Evolutionary conservation across 1,140 invertebrate genomes (phyloP).

Genomic region (Zaprionus inermis): DNA sequence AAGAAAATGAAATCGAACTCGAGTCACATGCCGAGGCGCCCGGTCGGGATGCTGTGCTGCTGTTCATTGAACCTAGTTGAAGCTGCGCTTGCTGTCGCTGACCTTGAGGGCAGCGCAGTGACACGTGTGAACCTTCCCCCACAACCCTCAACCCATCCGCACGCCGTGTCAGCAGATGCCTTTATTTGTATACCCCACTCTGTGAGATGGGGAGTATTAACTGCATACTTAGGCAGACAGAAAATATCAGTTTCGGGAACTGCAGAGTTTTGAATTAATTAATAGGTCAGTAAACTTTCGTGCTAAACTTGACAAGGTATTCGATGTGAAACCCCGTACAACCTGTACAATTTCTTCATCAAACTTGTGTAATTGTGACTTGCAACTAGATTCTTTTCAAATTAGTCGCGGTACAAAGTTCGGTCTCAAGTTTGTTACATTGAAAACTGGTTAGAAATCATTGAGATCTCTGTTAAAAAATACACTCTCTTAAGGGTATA

Average conservation of each 20-base stretch:
- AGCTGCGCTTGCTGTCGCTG: conserved; percentile 61
- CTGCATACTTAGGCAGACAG: not conserved
- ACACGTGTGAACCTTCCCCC: not conserved
- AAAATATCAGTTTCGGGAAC: not conserved
- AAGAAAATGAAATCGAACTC: conserved; percentile 22
- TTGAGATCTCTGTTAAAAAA: not conserved
- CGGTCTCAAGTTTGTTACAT: not conserved
- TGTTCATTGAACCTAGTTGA: conserved; percentile 70
- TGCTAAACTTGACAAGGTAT: not conserved
- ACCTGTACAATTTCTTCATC: not conserved
- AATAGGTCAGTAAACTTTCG: not conserved
- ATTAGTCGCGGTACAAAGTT: not conserved
- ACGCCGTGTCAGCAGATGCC: not conserved
- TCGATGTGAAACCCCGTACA: not conserved
- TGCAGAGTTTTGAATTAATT: not conserved
- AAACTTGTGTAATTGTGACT: not conserved
- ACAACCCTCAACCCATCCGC: not conserved
- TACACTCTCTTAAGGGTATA: not conserved
- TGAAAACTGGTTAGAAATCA: not conserved
- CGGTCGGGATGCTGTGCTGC: conserved; percentile 64
- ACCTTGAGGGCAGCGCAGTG: conserved; percentile 56
- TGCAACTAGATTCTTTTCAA: not conserved
- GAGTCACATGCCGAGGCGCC: conserved; percentile 58
- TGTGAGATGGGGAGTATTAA: not conserved
- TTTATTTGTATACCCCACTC: not conserved